Evolutionary conservation across 2,888 invertebrate genomes (phyloP).

Genomic region (Nectonema munidae): DNA sequence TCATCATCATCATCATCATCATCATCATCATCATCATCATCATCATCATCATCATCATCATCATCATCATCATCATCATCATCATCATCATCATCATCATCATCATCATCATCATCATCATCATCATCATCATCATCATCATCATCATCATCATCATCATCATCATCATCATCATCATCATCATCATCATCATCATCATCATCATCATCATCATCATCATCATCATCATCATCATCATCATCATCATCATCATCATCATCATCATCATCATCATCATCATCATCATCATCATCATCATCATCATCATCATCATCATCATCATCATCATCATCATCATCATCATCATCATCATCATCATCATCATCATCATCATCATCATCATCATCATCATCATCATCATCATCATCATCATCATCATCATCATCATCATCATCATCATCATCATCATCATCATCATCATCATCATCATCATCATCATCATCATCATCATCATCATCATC

Average conservation of each 20-base stretch:
- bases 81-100: conserved; percentile 14
- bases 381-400: conserved; percentile 14
- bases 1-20: too few relatives aligned
- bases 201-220: conserved; percentile 10
- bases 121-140: not conserved
- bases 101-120: conserved; percentile 14
- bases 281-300: conserved; percentile 16
- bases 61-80: not conserved
- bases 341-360: not conserved
- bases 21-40: not conserved
- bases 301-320: not conserved
- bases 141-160: not conserved
- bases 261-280: conserved; percentile 11
- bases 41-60: not conserved
- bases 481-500: conserved; percentile 7
- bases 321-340: not conserved
- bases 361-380: conserved; percentile 14
- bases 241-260: too few relatives aligned
- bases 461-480: conserved; percentile 16
- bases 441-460: not conserved
- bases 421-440: not conserved
- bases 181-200: conserved; percentile 16
- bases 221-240: not conserved
- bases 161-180: not conserved
- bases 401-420: not conserved